A percentile compares a stretch with the other conserved stretches of the same genome.
Evolutionary conservation across 2,113 vertebrate genomes (phyloP).

Genomic region (Notiomystis cincta): DNA sequence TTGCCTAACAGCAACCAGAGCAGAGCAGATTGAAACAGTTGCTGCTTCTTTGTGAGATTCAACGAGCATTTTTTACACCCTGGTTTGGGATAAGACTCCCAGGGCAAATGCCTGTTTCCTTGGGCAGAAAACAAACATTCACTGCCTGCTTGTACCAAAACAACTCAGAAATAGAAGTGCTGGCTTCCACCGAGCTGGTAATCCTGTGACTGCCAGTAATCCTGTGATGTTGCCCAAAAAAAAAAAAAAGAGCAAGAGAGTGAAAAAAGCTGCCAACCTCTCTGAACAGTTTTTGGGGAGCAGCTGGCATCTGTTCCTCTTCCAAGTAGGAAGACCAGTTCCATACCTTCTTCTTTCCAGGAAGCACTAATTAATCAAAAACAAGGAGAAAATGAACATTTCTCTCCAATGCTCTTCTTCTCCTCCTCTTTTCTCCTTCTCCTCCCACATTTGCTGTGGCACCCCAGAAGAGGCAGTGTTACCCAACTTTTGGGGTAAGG

Average conservation of each 20-base stretch:
- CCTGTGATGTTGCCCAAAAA: not conserved
- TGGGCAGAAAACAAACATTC: not conserved
- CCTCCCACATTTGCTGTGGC: not conserved
- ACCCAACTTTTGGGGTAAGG: not conserved
- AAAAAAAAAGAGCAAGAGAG: not conserved
- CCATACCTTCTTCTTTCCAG: constrained; percentile 84
- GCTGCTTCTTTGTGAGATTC: not conserved
- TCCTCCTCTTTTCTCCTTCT: not conserved
- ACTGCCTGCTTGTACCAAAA: not conserved
- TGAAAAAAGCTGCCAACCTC: constrained; percentile 75
- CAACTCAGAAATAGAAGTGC: not conserved
- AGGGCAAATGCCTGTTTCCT: not conserved
- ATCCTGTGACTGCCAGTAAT: not conserved
- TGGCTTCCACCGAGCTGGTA: not conserved
- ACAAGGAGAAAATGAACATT: not conserved
- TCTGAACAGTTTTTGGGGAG: constrained; percentile 86
- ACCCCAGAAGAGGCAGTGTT: constrained; percentile 13
- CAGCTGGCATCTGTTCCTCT: constrained; percentile 83
- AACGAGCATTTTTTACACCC: not conserved
- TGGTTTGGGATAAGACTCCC: not conserved
- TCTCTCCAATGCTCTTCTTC: not conserved
- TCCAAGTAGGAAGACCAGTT: constrained; percentile 89
- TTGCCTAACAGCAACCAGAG: not conserved
- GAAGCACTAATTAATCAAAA: constrained; percentile 54
- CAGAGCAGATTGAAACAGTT: not conserved